Base-by-base conservation (phyloP, 2,113 vertebrate species). In the Lepisosteus oculatus region DNA sequence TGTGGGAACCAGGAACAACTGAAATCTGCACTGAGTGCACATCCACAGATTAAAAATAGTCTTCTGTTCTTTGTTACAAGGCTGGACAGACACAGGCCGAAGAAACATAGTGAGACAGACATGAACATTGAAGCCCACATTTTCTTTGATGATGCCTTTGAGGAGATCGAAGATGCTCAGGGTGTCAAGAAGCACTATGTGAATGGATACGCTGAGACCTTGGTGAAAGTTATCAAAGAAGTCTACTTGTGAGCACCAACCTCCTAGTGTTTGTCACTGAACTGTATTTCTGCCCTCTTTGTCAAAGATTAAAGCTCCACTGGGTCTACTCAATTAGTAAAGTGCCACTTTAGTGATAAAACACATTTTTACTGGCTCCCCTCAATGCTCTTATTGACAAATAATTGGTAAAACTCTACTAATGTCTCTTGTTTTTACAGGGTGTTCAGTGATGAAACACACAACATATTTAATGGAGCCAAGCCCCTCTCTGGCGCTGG, bases 91-190 rank as follows among this genome's bases (percentile, higher is more conserved):
- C 17, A 64, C 62, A 29, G 42, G 2, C 62, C 62, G 2, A 64
- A 64, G 17, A 15, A 64, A 29, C 4, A 6, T 7, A 1, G 15
- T 1, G 3, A 1, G 2, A 45, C 63, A 0, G 76, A 88, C 72
- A 81, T 81, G 6, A 70, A 17, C 43, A 87, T 87, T n/a, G 87
- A 88, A 74, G 74, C 82, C 3, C 87, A 87, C 6, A 78, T 88
- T 70, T 86, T 74, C 80, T 87, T 88, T 65, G 83, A 88, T 56
- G 83, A 88, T 0, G 87, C 87, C 1, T 89, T 88, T 65, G 3
- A 43, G 8, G 62, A 64, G 17, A 13, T 14, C 4, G 57, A 43
- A 59, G 3, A 68, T 29, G 29, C 29, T 0, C 8, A 68, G 1
- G 80, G 77, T 6, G 75, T 68, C 61, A 47, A 12, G 6, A 75